Evolutionary conservation across 2,113 vertebrate genomes (phyloP).

Genomic region (Corythoichthys haematopterus): DNA sequence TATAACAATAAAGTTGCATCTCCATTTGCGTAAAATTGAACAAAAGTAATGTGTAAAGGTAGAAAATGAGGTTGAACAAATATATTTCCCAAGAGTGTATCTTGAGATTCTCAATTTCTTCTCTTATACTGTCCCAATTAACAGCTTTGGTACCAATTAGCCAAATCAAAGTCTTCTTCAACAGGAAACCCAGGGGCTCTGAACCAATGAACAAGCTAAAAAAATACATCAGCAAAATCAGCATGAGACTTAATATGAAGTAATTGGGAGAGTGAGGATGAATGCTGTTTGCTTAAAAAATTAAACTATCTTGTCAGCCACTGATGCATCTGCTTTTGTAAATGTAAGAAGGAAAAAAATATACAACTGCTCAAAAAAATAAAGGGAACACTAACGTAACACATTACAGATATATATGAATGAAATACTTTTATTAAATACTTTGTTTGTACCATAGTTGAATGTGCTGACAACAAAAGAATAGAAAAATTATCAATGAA

Average conservation of each 20-base stretch:
- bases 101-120: constrained; percentile 46
- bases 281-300: constrained; percentile 23
- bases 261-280: constrained; percentile 42
- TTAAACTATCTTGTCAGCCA: constrained; percentile 3
- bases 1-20: constrained; percentile 36
- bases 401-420: too few species aligned
- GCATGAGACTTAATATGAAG: constrained; percentile 6
- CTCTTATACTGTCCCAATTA: constrained; percentile 66
- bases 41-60: constrained; percentile 36
- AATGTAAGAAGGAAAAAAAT: not conserved
- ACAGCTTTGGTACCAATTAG: constrained; percentile 69
- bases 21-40: constrained; percentile 23
- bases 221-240: constrained; percentile 35
- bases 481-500: too few species aligned
- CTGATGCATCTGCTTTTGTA: constrained; percentile 8
- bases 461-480: too few species aligned
- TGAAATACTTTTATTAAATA: too few species aligned
- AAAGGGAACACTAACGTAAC: too few species aligned
- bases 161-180: constrained; percentile 58
- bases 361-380: too few species aligned
- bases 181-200: constrained; percentile 53
- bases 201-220: constrained; percentile 36
- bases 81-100: constrained; percentile 51
- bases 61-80: constrained; percentile 57
- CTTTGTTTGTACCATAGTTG: too few species aligned